phyloP scores from a whole-genome alignment of 2,797 vertebrate species.

The Brachyrhaphis roseni region DNA sequence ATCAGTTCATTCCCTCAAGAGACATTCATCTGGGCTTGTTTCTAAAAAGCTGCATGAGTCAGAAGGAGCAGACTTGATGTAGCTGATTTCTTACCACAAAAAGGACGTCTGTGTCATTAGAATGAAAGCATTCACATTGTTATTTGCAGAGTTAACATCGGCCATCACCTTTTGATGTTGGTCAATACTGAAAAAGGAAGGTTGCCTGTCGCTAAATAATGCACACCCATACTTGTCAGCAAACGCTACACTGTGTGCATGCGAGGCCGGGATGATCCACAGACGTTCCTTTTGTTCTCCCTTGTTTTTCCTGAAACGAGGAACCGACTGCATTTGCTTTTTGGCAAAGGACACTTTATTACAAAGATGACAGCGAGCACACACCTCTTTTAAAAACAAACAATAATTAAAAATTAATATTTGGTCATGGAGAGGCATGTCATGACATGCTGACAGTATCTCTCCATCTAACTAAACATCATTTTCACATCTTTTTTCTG shows the following conservation, averaged over 20 bases:
- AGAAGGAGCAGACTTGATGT: neutral
- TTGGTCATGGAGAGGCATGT: conserved; percentile 18
- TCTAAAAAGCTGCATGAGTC: neutral
- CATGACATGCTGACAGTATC: neutral
- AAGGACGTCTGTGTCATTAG: neutral
- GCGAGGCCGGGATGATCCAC: neutral
- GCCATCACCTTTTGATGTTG: neutral
- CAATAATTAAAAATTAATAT: conserved; percentile 15
- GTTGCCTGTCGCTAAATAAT: neutral
- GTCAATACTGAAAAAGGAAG: neutral
- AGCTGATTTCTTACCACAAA: neutral
- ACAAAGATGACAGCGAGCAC: neutral
- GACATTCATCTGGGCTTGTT: neutral
- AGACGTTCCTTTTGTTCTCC: neutral
- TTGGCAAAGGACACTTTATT: conserved; percentile 22
- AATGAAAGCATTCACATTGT: neutral
- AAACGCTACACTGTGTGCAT: neutral
- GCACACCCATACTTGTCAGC: neutral
- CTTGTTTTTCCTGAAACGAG: neutral
- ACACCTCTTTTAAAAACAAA: conserved; percentile 15
- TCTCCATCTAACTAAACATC: conserved; percentile 9
- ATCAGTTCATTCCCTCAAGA: neutral
- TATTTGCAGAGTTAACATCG: neutral
- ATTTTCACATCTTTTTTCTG: conserved; percentile 48
- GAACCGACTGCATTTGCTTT: neutral